These are phyloP conservation scores for Aphidius ervi DNA, from an alignment of 1,140 invertebrate species.

Conservation along the genomic window DNA sequence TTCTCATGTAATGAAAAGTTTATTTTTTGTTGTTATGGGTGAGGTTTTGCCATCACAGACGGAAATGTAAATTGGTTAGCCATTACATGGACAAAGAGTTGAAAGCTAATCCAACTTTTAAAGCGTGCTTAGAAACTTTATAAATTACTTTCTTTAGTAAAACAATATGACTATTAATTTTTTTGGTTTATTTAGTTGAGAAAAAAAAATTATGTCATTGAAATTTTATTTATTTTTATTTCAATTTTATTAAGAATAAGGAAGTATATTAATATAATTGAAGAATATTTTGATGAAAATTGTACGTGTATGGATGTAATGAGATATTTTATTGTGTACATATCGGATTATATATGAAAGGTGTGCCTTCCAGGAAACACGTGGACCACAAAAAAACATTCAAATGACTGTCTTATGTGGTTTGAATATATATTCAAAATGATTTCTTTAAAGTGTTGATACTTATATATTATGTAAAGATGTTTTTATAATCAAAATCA, in stretches of 20 bases:
- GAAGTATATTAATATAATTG: not conserved
- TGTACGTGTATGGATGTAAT: too few relatives aligned
- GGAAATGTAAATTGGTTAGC: constrained; percentile 36
- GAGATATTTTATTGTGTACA: too few relatives aligned
- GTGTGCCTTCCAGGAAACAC: constrained; percentile 44
- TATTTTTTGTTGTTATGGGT: too few relatives aligned
- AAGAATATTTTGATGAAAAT: too few relatives aligned
- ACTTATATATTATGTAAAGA: too few relatives aligned
- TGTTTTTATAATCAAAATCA: too few relatives aligned
- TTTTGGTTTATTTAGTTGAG: not conserved
- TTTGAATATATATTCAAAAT: constrained; percentile 31
- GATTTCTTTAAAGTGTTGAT: not conserved
- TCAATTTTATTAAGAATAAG: not conserved
- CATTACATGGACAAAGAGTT: constrained; percentile 7
- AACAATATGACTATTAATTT: constrained; percentile 12
- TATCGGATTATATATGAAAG: constrained; percentile 12
- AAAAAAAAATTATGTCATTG: constrained; percentile 1
- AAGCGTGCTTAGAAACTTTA: constrained; percentile 8
- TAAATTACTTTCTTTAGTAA: constrained; percentile 9
- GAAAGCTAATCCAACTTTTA: constrained; percentile 6
- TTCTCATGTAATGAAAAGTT: too few relatives aligned
- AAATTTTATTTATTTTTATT: not conserved
- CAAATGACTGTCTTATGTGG: constrained; percentile 29
- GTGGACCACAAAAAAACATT: constrained; percentile 32
- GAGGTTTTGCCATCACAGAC: constrained; percentile 18